Evolutionary conservation across 2,113 vertebrate genomes (phyloP), one percentile per base, ranked within the genome.

Genomic region (Burhinus bistriatus): DNA sequence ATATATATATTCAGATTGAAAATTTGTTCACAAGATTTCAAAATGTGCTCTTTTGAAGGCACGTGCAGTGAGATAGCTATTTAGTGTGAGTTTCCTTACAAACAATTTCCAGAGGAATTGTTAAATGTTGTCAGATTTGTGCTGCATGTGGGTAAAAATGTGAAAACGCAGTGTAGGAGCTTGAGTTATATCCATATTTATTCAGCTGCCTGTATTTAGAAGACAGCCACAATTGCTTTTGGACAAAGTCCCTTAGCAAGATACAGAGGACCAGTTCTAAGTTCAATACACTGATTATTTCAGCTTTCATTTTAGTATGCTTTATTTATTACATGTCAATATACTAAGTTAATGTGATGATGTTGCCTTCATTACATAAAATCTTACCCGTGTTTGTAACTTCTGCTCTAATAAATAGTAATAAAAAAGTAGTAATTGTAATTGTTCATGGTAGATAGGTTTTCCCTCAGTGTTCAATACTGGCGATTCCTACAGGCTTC

Each of bases 261-360:
- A 45, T 62, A 16, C 0, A 85, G 62, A 90, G 85, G 66, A 81
- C 54, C 69, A 42, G 61, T 72, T 91, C 30, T 3, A 89, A 82
- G 90, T 91, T 90, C 70, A 90, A 47, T 55, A 68, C 32, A 19
- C 13, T 70, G 62, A 86, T 89, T 70, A 73, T 55, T 97, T 92
- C 51, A 82, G 69, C 75, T 95, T 88, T 95, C 26, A 29, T 91
- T 97, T 95, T 88, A 61, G 25, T 82, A 36, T 55, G 83, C 69
- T 96, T 94, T 97, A 95, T 97, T 97, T 96, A 97, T 97, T 95
- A 91, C 72, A 49, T 93, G 95, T 91, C 58, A 69, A 13, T 89
- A 77, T 83, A 76, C 4, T 6, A 80, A 77, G 40, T 81, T 96
- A 79, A 95, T 84, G 89, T 96, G 73, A 88, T 95, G 55, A 55